Evolutionary conservation across 2,113 vertebrate genomes (phyloP).

Genomic region (Cyprinodon brontotheroides): DNA sequence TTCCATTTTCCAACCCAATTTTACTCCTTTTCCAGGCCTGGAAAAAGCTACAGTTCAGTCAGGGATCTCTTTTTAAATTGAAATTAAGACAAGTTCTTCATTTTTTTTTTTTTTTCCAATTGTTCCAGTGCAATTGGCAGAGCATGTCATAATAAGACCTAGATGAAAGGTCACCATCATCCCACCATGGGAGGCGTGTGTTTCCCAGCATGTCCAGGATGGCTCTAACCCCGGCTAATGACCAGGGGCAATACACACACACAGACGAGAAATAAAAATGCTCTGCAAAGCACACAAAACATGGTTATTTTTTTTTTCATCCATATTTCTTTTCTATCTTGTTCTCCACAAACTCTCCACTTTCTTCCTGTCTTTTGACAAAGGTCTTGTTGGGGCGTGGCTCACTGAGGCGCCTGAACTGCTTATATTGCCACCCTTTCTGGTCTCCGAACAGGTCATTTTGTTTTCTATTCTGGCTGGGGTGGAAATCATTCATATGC

Average conservation of each 20-base stretch:
- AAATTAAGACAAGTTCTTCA: constrained; percentile 38
- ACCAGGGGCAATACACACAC: constrained; percentile 36
- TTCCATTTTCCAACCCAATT: constrained; percentile 29
- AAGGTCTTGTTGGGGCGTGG: constrained; percentile 34
- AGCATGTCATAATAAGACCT: constrained; percentile 31
- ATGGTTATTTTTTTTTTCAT: constrained; percentile 45
- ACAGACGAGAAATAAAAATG: constrained; percentile 22
- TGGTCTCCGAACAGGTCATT: constrained; percentile 80
- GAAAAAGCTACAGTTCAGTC: constrained; percentile 8
- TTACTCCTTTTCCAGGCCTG: constrained; percentile 8
- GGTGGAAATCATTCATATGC: no score
- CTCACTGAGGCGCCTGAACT: constrained; percentile 67
- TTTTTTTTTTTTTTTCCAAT: constrained; percentile 33
- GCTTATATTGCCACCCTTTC: constrained; percentile 72
- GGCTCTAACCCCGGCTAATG: constrained; percentile 30
- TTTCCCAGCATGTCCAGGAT: constrained; percentile 48
- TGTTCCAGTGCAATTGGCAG: constrained; percentile 26
- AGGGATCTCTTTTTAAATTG: constrained; percentile 22
- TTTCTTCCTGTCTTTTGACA: constrained; percentile 46
- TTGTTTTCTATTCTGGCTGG: constrained; percentile 82
- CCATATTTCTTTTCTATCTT: constrained; percentile 36
- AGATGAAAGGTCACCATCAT: constrained; percentile 61
- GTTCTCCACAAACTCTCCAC: neutral
- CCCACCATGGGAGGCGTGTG: constrained; percentile 49
- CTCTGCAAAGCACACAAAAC: constrained; percentile 29